Base-by-base conservation (phyloP, 2,113 vertebrate genomes). In the Ovis canadensis region DNA sequence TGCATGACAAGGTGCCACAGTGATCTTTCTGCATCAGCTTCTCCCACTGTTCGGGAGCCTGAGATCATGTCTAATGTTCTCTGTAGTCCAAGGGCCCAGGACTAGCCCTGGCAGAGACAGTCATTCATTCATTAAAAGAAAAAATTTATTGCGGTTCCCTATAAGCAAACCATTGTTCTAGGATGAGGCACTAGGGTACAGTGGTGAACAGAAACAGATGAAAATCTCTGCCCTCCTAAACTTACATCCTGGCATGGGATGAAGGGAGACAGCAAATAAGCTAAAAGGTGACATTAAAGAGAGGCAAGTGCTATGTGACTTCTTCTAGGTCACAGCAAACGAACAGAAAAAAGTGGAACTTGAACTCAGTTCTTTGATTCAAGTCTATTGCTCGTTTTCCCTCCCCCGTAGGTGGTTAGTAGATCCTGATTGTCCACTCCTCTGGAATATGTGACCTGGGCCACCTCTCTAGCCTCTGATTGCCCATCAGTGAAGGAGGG, bases 101-200 rank as follows among this genome's bases (percentile, higher is more conserved):
- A 55, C 59, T 40, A 86, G 12, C 1, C 52, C 85, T 55, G 67
- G 50, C 31, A 60, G 87, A 71, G n/a, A n/a, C n/a, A 74, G 40
- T 88, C 64, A 94, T 15, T 88, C 27, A 57, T 62, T 86, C 11
- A 81, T 54, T 95, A 60, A 62, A 84, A 82, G 45, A 88, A 60
- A 64, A 19, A n/a, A 57, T 36, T 36, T 59, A 43, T 12, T n/a
- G 29, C 50, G 9, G 45, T 6, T 96, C 74, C 45, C 59, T 71
- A 13, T 21, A 64, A 62, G 23, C 52, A 90, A 60, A 89, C 50
- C 64, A 12, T 59, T 50, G 15, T 84, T 40, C 59, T n/a, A 62
- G n/a, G 29, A 21, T 29, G 27, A 90, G 54, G 21, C 59, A 6
- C 36, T 29, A 21, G 57, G 31, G 45, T 40, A n/a, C 12, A 23